phyloP scores from a whole-genome alignment of 2,797 vertebrate species.

The Lophius americanus region DNA sequence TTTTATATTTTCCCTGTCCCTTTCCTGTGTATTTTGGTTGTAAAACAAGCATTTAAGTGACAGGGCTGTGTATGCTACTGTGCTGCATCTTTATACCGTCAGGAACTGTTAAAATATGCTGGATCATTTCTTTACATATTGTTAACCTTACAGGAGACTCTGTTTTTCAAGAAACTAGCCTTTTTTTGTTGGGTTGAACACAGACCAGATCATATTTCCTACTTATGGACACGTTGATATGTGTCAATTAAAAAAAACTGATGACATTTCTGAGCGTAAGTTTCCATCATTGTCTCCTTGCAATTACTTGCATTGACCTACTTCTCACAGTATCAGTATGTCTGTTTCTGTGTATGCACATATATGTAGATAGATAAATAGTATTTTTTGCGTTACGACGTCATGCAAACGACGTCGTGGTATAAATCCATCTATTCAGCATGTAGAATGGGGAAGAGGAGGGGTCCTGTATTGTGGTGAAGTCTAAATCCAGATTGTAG shows the following conservation, averaged over 20 bases:
- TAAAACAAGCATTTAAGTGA: constrained; percentile 60
- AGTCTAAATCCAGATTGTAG: too few relatives aligned
- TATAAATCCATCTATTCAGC: too few relatives aligned
- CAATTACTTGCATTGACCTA: not conserved
- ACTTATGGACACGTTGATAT: constrained; percentile 93
- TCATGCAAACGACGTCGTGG: too few relatives aligned
- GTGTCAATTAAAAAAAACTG: constrained; percentile 89
- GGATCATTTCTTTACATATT: constrained; percentile 93
- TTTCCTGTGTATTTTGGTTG: constrained; percentile 62
- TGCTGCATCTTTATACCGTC: constrained; percentile 84
- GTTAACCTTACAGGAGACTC: constrained; percentile 93
- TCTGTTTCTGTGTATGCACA: too few relatives aligned
- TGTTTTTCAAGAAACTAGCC: constrained; percentile 86
- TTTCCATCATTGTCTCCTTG: not conserved
- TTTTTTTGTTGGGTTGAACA: constrained; percentile 86
- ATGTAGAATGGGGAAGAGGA: too few relatives aligned
- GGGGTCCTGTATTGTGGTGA: too few relatives aligned
- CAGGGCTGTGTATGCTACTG: constrained; percentile 80
- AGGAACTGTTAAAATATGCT: constrained; percentile 79
- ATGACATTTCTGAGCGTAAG: constrained; percentile 69
- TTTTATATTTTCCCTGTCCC: constrained; percentile 57
- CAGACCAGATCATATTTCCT: constrained; percentile 93
- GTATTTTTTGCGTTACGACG: too few relatives aligned
- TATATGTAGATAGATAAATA: too few relatives aligned
- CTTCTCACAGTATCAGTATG: not conserved